A percentile compares a stretch with the other conserved stretches of the same genome.
phyloP scores from a whole-genome alignment of 2,888 invertebrate species.

The Aphodius sticticus region DNA sequence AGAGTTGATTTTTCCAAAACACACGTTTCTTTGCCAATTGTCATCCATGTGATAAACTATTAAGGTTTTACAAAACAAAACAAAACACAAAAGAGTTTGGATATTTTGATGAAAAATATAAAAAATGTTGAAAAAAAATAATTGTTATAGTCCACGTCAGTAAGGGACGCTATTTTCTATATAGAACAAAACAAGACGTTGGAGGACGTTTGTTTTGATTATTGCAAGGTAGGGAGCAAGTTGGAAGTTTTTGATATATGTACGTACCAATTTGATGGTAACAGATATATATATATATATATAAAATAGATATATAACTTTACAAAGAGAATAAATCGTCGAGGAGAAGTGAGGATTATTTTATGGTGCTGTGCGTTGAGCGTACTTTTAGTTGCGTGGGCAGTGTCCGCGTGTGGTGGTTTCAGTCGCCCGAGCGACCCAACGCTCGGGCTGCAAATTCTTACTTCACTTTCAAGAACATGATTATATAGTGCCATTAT shows the following conservation, averaged over 20 bases:
- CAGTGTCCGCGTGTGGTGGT: conserved; percentile 47
- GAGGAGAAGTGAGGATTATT: conserved; percentile 23
- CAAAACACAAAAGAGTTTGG: conserved; percentile 51
- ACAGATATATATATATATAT: neutral
- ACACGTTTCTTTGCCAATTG: conserved; percentile 59
- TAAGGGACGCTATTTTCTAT: conserved; percentile 46
- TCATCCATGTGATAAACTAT: conserved; percentile 61
- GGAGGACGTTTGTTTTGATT: neutral
- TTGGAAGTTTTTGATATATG: neutral
- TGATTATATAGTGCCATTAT: conserved; percentile 60
- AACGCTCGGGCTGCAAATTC: conserved; percentile 34
- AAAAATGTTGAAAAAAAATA: conserved; percentile 31
- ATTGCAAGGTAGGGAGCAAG: conserved; percentile 4
- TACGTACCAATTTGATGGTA: neutral
- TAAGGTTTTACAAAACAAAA: conserved; percentile 54
- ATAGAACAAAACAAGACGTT: neutral
- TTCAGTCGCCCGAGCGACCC: conserved; percentile 47
- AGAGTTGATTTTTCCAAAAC: conserved; percentile 53
- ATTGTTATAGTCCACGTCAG: conserved; percentile 52
- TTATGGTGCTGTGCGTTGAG: conserved; percentile 52
- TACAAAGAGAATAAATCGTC: conserved; percentile 12
- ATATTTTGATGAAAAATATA: conserved; percentile 47
- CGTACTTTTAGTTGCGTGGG: conserved; percentile 21
- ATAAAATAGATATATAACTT: neutral
- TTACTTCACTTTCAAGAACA: conserved; percentile 45